A percentile compares a stretch with the other conserved stretches of the same genome.
Conservation (phyloP, 92 coral and sea anemone species). For the Porites divaricata region DNA sequence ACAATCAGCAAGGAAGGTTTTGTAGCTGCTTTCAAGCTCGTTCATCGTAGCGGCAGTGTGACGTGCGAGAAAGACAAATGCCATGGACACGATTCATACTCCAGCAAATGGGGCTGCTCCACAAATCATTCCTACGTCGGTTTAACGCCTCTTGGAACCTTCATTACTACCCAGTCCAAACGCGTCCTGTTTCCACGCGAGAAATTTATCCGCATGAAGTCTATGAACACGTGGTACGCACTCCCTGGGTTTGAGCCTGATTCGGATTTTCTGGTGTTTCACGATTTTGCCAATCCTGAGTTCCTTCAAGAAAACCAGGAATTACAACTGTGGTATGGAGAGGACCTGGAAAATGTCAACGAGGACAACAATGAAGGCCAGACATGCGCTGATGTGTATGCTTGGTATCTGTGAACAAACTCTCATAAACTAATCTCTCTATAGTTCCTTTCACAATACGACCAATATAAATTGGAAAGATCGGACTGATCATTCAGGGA, state of each 20-base stretch:
- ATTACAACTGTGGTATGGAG: slow-evolving; percentile 71
- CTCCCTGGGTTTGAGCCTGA: slow-evolving; percentile 67
- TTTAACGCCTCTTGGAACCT: slow-evolving; percentile 56
- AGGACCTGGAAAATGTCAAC: slow-evolving; percentile 50
- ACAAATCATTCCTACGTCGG: slow-evolving; percentile 54
- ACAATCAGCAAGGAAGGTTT: slow-evolving; percentile 15
- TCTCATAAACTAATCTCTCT: too few relatives aligned
- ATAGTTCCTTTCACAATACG: too few relatives aligned
- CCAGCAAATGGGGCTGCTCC: slow-evolving; percentile 76
- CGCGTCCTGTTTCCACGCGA: slow-evolving; percentile 63
- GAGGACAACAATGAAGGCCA: slow-evolving; percentile 39
- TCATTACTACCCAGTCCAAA: slow-evolving; percentile 48
- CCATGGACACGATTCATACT: neutral
- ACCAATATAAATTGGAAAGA: too few relatives aligned
- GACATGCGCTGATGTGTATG: slow-evolving; percentile 61
- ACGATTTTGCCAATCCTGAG: slow-evolving; percentile 57
- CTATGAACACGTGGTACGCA: slow-evolving; percentile 36
- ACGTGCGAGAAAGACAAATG: slow-evolving; percentile 5
- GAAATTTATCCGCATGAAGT: slow-evolving; percentile 31
- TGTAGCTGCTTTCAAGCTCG: slow-evolving; percentile 43
- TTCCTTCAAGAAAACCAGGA: slow-evolving; percentile 45
- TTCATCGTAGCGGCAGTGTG: neutral
- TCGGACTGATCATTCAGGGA: too few relatives aligned
- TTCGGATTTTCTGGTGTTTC: slow-evolving; percentile 57
- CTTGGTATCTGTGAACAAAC: slow-evolving; percentile 46